phyloP scores from a whole-genome alignment of 2,797 vertebrate genomes.

The Scleropages formosus region DNA sequence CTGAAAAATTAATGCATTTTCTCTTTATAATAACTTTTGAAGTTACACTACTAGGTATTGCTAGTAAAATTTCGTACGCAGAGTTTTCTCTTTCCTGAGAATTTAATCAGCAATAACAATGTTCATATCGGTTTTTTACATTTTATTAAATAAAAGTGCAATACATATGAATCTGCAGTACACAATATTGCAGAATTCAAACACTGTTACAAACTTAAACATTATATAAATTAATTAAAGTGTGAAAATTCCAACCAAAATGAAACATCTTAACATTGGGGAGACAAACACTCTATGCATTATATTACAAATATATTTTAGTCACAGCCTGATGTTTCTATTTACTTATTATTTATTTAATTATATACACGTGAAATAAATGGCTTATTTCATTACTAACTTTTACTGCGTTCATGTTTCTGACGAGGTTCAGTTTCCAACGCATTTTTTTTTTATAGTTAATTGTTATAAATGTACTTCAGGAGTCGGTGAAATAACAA shows the following conservation, averaged over 20 bases:
- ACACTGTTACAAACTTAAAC: conserved; percentile 72
- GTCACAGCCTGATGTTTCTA: conserved; percentile 38
- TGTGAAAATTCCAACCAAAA: conserved; percentile 71
- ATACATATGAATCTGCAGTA: conserved; percentile 77
- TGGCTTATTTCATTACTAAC: conserved; percentile 31
- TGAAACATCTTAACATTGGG: conserved; percentile 65
- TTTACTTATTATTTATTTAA: conserved; percentile 42
- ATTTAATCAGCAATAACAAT: conserved; percentile 30
- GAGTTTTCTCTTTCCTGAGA: conserved; percentile 5
- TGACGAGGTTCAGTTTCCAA: background rate
- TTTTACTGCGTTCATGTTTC: conserved; percentile 29
- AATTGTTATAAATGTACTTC: conserved; percentile 18
- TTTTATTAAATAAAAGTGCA: conserved; percentile 84
- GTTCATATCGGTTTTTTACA: conserved; percentile 63
- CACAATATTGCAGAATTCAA: conserved; percentile 53
- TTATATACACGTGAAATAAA: conserved; percentile 59
- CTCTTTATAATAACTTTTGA: background rate
- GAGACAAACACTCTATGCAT: conserved; percentile 69
- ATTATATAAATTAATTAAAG: conserved; percentile 81
- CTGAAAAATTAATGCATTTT: too few species aligned
- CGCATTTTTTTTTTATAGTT: conserved; percentile 23
- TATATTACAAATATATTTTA: conserved; percentile 76
- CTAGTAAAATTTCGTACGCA: background rate
- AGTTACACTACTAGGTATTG: background rate
- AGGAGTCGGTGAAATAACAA: conserved; percentile 24